Conservation (phyloP, 2,113 vertebrate genomes). For the Otolemur garnettii region DNA sequence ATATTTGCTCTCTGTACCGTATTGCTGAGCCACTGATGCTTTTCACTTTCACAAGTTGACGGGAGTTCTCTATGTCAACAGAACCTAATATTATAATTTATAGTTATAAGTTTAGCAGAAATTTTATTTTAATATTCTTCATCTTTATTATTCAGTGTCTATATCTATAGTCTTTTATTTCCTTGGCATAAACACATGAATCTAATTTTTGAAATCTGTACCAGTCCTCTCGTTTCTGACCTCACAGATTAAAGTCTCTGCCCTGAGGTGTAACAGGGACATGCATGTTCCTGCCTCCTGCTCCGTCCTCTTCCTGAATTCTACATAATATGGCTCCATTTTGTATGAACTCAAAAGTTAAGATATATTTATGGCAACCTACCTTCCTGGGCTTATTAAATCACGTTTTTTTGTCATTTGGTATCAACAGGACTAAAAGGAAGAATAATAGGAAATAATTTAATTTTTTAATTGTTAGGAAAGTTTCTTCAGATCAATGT, state of each 20-base stretch:
- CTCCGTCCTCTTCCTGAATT: neutral
- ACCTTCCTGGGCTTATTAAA: neutral
- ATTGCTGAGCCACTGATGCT: neutral
- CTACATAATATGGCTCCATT: neutral
- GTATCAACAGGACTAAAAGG: neutral
- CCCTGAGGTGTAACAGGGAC: neutral
- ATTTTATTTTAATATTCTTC: slow-evolving; percentile 11
- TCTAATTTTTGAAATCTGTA: neutral
- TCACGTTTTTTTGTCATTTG: neutral
- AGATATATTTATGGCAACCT: neutral
- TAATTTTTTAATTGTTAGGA: neutral
- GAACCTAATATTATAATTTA: neutral
- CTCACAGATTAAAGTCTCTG: neutral
- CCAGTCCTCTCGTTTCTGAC: neutral
- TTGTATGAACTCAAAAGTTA: neutral
- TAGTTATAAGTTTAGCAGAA: neutral
- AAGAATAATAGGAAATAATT: neutral
- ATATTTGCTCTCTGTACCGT: neutral
- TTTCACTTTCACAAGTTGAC: neutral
- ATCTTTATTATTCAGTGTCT: neutral
- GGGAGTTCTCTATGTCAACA: neutral
- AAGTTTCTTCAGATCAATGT: neutral
- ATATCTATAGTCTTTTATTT: neutral
- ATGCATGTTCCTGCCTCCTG: neutral
- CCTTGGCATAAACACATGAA: neutral